phyloP scores from a whole-genome alignment of 92 coral and sea anemone genomes.

The Epizoanthus fatuus region DNA sequence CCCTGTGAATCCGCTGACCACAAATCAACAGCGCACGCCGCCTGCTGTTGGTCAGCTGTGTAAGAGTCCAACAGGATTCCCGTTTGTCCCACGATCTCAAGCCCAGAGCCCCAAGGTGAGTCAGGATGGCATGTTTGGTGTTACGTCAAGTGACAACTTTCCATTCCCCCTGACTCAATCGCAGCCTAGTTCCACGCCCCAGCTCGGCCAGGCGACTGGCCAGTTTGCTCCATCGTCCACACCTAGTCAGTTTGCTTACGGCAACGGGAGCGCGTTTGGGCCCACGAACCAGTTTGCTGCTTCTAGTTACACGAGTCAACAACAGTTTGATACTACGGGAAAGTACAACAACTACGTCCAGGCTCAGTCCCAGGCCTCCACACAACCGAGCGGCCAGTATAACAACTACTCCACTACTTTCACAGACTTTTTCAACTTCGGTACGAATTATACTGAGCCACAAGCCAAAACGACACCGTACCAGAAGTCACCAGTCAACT shows the following conservation, averaged over 20 bases:
- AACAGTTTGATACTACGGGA: conserved; percentile 17
- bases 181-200: conserved; percentile 1
- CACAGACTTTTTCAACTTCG: conserved; percentile 41
- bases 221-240: conserved; percentile 19
- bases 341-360: conserved; percentile 28
- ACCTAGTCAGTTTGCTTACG: conserved; percentile 32
- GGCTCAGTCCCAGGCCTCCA: conserved; percentile 25
- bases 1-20: neutral
- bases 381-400: conserved; percentile 21
- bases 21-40: conserved; percentile 15
- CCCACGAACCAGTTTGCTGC: conserved; percentile 26
- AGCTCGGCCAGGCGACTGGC: conserved; percentile 17
- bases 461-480: conserved; percentile 23
- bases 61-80: conserved; percentile 30
- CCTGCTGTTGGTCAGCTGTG: conserved; percentile 4
- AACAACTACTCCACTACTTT: conserved; percentile 35
- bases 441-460: conserved; percentile 29
- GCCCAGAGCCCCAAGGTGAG: conserved; percentile 16
- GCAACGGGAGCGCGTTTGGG: neutral
- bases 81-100: conserved; percentile 9
- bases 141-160: neutral
- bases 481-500: conserved; percentile 29
- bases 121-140: conserved; percentile 36
- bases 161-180: conserved; percentile 1
- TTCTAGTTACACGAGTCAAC: conserved; percentile 14